phyloP scores from a whole-genome alignment of 2,888 invertebrate species.

The Thera obeliscata region DNA sequence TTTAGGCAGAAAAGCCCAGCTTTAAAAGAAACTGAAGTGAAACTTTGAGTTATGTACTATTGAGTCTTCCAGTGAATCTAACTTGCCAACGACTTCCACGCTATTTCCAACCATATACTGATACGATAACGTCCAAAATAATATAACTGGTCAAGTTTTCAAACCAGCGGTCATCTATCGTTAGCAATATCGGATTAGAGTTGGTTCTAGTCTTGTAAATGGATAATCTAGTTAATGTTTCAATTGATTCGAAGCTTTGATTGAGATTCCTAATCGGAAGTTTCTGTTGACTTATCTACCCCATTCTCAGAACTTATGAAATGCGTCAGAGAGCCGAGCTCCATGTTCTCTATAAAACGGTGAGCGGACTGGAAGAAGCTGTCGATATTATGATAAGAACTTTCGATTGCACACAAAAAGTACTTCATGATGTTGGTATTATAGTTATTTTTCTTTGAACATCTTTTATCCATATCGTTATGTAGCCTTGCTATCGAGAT shows the following conservation, averaged over 20 bases:
- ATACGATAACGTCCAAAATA: neutral
- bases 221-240: slow-evolving; percentile 14
- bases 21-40: neutral
- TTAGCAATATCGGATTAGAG: slow-evolving; percentile 35
- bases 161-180: slow-evolving; percentile 35
- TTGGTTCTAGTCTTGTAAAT: slow-evolving; percentile 17
- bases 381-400: too few relatives aligned
- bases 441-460: too few relatives aligned
- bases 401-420: too few relatives aligned
- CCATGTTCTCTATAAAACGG: neutral
- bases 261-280: neutral
- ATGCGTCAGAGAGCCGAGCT: neutral
- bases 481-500: too few relatives aligned
- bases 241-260: slow-evolving; percentile 14
- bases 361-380: too few relatives aligned
- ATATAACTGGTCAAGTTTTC: slow-evolving; percentile 11
- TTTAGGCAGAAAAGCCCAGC: too few relatives aligned
- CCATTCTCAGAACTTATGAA: neutral
- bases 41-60: neutral
- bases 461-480: too few relatives aligned
- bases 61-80: slow-evolving; percentile 1
- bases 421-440: too few relatives aligned
- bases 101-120: neutral
- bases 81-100: neutral
- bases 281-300: neutral